A percentile compares a stretch with the other conserved stretches of the same genome.
Conservation (phyloP, 2,888 invertebrate species). For the Hybos culiciformis region DNA sequence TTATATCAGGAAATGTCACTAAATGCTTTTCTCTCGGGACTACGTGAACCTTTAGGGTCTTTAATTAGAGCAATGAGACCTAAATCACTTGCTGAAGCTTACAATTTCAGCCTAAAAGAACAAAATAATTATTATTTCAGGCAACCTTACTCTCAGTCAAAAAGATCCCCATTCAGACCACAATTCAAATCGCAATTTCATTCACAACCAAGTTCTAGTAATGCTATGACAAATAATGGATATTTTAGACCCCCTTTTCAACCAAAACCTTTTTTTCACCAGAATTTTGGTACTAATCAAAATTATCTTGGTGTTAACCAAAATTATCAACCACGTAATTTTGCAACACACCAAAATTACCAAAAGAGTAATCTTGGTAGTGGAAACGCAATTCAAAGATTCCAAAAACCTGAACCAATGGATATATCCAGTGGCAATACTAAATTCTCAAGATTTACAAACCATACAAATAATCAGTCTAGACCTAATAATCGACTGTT, state of each 20-base stretch:
- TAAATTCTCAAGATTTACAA: background rate
- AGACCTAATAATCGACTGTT: background rate
- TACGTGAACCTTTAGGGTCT: slow-evolving; percentile 16
- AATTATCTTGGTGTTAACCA: background rate
- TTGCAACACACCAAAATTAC: background rate
- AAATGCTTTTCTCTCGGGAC: slow-evolving; percentile 14
- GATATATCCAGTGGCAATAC: slow-evolving; percentile 1
- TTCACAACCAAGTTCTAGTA: background rate
- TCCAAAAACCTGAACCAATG: slow-evolving; percentile 3
- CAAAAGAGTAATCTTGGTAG: background rate
- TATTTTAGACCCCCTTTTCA: no score
- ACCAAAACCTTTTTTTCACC: background rate
- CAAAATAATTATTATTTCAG: slow-evolving; percentile 12
- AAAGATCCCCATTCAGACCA: background rate
- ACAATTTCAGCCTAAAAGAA: slow-evolving; percentile 15
- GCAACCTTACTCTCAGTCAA: background rate
- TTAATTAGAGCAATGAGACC: slow-evolving; percentile 16
- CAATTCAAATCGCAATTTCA: background rate
- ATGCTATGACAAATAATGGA: background rate
- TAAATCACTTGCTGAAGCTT: slow-evolving; percentile 12
- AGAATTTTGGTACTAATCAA: background rate
- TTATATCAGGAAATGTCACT: slow-evolving; percentile 16
- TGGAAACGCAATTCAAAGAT: no score
- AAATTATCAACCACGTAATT: background rate
- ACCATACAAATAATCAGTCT: background rate